Base-by-base conservation (phyloP, 2,797 vertebrate genomes). In the Enteromius argenteus region DNA sequence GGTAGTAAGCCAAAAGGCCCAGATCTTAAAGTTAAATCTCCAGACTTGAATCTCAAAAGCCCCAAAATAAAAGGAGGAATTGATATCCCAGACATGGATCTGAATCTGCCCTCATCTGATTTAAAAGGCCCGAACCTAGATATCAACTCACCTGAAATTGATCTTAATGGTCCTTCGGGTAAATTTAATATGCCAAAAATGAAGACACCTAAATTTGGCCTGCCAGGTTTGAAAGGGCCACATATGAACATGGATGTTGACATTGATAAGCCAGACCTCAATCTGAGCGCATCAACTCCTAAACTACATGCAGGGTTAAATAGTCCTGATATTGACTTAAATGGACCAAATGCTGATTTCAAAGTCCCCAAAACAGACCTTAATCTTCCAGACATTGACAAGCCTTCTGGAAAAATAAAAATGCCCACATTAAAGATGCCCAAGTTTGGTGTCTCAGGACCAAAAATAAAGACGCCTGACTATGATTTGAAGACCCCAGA, bases 361-460 rank as follows among this genome's bases (percentile, higher is more conserved):
- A 91, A 86, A 60, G 66, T 0, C 56, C 85, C 91, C 0, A 91
- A 91, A 74, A 19, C 60, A 0, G 81, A 87, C 8, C 27, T 93
- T 0, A 81, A 82, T 32, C 53, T 86, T 37, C 90, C 91, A 19
- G 84, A 91, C 67, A 0, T 92, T 2, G 19, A 80, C 60, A 86
- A 79, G 4, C 90, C 89, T 5, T 92, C 90, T 11, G 79, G 88
- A 0, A 93, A 91, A 86, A n/a, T 92, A 1, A 92, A 91, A 73
- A 91, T 79, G 72, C 91, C 92, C 32, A 83, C 76, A 0, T 64
- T 93, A 1, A 90, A 86, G 6, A 86, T 74, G 69, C 86, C 90
- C 5, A 42, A 89, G 27, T 62, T 87, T 27, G 87, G 88, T 7
- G 35, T 87, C 0, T 90, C 89, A 53, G 91, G 85, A 7, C 79